These are phyloP conservation scores for Emydocephalus ijimae DNA, from an alignment of 2,113 vertebrate genomes.

Conservation along the genomic window DNA sequence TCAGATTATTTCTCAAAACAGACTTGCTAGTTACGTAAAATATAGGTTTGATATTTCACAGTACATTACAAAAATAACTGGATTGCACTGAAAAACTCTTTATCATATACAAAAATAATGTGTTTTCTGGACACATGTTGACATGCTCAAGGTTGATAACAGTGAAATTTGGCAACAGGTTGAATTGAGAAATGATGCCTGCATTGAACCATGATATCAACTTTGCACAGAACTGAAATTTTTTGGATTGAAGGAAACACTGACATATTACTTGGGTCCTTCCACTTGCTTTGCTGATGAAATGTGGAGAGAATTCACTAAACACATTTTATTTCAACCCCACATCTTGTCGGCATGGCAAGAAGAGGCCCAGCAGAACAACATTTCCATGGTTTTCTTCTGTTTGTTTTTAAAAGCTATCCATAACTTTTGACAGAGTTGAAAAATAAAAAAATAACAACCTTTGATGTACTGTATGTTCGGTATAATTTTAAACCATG, in stretches of 20 bases:
- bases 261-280: slow-evolving; percentile 50
- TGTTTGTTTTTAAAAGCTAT: slow-evolving; percentile 15
- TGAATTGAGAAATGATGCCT: background rate
- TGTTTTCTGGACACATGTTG: background rate
- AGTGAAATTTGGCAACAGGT: background rate
- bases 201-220: background rate
- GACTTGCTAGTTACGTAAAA: background rate
- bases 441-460: background rate
- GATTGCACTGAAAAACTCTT: background rate
- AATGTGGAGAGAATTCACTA: slow-evolving; percentile 64
- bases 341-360: slow-evolving; percentile 41
- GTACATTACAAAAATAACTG: background rate
- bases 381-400: slow-evolving; percentile 13
- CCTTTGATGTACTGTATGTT: background rate
- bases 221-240: slow-evolving; percentile 42
- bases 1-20: background rate
- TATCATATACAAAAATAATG: too few species aligned
- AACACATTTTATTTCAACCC: slow-evolving; percentile 42
- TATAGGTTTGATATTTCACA: background rate
- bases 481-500: slow-evolving; percentile 27
- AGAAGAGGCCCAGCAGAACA: slow-evolving; percentile 10
- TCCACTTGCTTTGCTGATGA: slow-evolving; percentile 61
- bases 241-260: slow-evolving; percentile 61
- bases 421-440: slow-evolving; percentile 27
- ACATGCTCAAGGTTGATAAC: background rate